Conservation (phyloP, 2,113 vertebrate species). For the Mungos mungo region DNA sequence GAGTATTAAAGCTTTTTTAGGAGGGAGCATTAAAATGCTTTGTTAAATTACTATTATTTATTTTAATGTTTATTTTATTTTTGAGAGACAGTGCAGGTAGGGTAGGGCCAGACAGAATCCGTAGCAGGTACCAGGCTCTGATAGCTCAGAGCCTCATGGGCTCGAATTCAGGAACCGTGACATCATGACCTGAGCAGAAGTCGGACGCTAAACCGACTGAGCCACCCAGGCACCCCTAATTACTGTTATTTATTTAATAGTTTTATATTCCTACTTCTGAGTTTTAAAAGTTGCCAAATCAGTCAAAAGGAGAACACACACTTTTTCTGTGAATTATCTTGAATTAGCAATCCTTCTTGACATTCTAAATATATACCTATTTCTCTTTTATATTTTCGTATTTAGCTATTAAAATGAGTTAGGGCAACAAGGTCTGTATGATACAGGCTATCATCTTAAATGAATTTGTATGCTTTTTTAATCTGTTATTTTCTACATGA, state of each 20-base stretch:
- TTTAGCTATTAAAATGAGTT: neutral
- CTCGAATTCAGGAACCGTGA: too few species aligned
- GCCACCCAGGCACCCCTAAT: neutral
- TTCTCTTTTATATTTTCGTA: constrained; percentile 1
- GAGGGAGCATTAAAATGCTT: neutral
- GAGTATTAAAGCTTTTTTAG: neutral
- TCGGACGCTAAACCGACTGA: too few species aligned
- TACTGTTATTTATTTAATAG: neutral
- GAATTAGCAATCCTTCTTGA: neutral
- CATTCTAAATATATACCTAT: neutral
- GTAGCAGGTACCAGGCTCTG: too few species aligned
- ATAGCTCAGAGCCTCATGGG: too few species aligned
- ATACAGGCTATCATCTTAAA: neutral
- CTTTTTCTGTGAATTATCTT: neutral
- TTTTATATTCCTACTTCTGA: neutral
- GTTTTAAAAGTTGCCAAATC: neutral
- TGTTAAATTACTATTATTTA: neutral
- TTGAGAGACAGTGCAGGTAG: too few species aligned
- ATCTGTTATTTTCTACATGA: neutral
- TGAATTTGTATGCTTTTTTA: constrained; percentile 37
- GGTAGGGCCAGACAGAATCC: too few species aligned
- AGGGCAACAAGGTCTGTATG: neutral
- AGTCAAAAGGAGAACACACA: neutral
- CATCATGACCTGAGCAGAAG: too few species aligned
- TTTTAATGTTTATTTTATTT: neutral